Evolutionary conservation across 2,888 invertebrate genomes (phyloP).

Genomic region (Drosophila villosipedis): DNA sequence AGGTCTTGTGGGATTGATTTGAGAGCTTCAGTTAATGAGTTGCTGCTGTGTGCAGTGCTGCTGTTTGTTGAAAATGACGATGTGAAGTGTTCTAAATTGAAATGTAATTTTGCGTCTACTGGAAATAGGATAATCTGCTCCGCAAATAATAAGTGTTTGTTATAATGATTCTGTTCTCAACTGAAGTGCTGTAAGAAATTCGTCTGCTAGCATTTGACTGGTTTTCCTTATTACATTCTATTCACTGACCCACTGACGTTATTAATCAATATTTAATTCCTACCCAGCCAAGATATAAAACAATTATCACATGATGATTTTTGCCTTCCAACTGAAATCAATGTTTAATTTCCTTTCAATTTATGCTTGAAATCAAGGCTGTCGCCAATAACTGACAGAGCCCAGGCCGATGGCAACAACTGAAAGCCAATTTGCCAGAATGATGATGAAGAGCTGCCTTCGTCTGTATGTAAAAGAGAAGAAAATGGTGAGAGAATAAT

Average conservation of each 20-base stretch:
- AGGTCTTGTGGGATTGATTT: conserved; percentile 32
- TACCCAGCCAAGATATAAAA: conserved; percentile 35
- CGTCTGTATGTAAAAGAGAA: not conserved
- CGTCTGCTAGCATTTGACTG: not conserved
- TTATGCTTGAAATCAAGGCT: conserved; percentile 74
- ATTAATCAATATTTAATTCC: conserved; percentile 45
- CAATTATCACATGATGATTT: conserved; percentile 71
- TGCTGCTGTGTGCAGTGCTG: not conserved
- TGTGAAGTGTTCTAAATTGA: conserved; percentile 54
- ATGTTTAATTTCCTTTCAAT: conserved; percentile 82
- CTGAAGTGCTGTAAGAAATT: not conserved
- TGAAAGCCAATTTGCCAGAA: conserved; percentile 74
- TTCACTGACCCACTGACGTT: conserved; percentile 37
- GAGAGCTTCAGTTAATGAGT: conserved; percentile 19
- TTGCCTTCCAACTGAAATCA: conserved; percentile 44
- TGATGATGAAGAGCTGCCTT: conserved; percentile 59
- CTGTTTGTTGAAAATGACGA: conserved; percentile 16
- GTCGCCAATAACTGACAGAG: conserved; percentile 22
- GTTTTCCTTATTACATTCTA: not conserved
- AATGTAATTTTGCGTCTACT: conserved; percentile 45
- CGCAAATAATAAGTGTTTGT: conserved; percentile 44
- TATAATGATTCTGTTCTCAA: conserved; percentile 1
- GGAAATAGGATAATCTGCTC: conserved; percentile 37
- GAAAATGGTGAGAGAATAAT: not conserved
- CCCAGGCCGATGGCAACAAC: conserved; percentile 40